Percentiles rank a stretch among this genome's conserved stretches.
Conservation (phyloP, 2,113 vertebrate genomes). For the Apeltes quadracus region DNA sequence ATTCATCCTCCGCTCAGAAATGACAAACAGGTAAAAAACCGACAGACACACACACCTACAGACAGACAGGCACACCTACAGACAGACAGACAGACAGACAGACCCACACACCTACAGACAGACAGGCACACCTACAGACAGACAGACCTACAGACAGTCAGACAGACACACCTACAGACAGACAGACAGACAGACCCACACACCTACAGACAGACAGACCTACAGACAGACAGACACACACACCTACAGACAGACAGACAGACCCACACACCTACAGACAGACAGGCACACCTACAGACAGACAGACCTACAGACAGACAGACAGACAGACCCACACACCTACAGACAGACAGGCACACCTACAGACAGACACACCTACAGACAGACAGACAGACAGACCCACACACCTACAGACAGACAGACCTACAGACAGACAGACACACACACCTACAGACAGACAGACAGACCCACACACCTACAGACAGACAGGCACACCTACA, state of each 20-base stretch:
- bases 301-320: slow-evolving; percentile 29
- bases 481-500: slow-evolving; percentile 23
- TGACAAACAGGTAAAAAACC: slow-evolving; percentile 41
- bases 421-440: slow-evolving; percentile 32
- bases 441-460: slow-evolving; percentile 27
- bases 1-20: slow-evolving; percentile 57
- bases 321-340: slow-evolving; percentile 28
- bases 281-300: slow-evolving; percentile 35
- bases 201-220: slow-evolving; percentile 19
- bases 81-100: too few relatives aligned
- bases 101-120: too few relatives aligned
- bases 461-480: slow-evolving; percentile 49
- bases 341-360: slow-evolving; percentile 2
- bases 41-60: slow-evolving; percentile 27
- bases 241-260: slow-evolving; percentile 36
- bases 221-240: slow-evolving; percentile 33
- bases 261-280: too few relatives aligned
- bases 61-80: too few relatives aligned
- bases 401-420: slow-evolving; percentile 30
- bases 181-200: slow-evolving; percentile 32
- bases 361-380: too few relatives aligned
- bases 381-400: slow-evolving; percentile 32
- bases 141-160: slow-evolving; percentile 38
- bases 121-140: too few relatives aligned
- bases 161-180: slow-evolving; percentile 31